Base-by-base conservation (phyloP, 2,113 vertebrate genomes). In the Pelecanoides urinatrix region DNA sequence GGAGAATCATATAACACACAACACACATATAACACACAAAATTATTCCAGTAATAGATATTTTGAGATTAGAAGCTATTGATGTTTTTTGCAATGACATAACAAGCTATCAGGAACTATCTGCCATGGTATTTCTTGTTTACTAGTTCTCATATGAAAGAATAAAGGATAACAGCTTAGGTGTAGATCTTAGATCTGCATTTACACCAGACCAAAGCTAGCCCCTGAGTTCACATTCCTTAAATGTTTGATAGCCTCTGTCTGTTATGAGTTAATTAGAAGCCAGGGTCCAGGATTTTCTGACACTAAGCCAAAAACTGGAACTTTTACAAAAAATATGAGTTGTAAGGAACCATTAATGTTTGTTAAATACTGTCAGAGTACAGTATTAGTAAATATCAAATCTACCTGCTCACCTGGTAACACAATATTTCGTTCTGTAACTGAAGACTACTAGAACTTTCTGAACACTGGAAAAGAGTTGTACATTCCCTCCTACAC, bases 1-100 rank as follows among this genome's bases (percentile, higher is more conserved):
- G 32, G n/a, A 71, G 7, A 47, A 19, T 22, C 4, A 0, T 3
- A 0, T 10, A 17, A 11, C 4, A 0, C 3, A 18, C 14, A 42
- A 4, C 32, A n/a, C n/a, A n/a, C 4, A 0, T 3, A 0, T 10
- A 17, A 11, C 4, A 0, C 3, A 18, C 20, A 21, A 5, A 68
- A 44, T 6, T 2, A 23, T 6, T 16, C 32, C 47, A 29, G 1
- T 11, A 32, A 20, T 6, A 11, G 40, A 0, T 21, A 4, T 61
- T 45, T 42, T 49, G 32, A 26, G 53, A 10, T 5, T 6, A 40
- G 58, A n/a, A 88, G 26, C 26, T 21, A 2, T 4, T 30, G 34
- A 52, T 58, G 70, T 45, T 58, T 58, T 73, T 30, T 53, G 47
- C 53, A 73, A 12, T n/a, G 47, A 14, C 8, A 4, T 16, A 13